Percentiles rank a stretch among this genome's conserved stretches.
Conservation (phyloP, 2,113 vertebrate genomes). For the Turdus rufiventris region DNA sequence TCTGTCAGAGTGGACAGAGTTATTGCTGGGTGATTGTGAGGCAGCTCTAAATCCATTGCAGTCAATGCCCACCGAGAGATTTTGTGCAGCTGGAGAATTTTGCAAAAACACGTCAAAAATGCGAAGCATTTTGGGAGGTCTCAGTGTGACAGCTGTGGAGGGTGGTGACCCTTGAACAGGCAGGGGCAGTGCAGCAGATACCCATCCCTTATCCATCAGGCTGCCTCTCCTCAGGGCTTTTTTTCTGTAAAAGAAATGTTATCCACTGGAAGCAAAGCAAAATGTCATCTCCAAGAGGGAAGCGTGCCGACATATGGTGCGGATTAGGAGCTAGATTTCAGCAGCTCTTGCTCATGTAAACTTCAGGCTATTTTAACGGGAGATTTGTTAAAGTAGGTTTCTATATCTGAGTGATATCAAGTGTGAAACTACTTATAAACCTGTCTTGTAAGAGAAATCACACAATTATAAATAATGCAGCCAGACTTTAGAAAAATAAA, state of each 20-base stretch:
- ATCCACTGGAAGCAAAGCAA: neutral
- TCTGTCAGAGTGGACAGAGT: too few species aligned
- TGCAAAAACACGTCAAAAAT: neutral
- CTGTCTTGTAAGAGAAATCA: neutral
- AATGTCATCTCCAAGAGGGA: neutral
- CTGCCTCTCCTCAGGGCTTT: neutral
- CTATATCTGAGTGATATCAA: neutral
- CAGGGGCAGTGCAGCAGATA: neutral
- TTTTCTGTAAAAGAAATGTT: neutral
- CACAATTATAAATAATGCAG: neutral
- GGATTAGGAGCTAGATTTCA: neutral
- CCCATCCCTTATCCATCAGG: neutral
- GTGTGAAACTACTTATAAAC: neutral
- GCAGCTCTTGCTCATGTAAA: neutral
- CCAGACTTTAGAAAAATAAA: neutral
- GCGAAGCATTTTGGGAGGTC: neutral
- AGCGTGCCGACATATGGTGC: neutral
- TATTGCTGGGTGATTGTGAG: neutral
- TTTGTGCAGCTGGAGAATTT: neutral
- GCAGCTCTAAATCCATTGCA: neutral
- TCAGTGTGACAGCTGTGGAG: neutral
- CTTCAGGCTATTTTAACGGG: neutral
- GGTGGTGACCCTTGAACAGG: neutral
- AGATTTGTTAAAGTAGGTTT: neutral
- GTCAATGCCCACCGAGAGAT: neutral